These are phyloP conservation scores for Zaprionus ghesquierei DNA, from an alignment of 1,140 invertebrate species.

Conservation along the genomic window DNA sequence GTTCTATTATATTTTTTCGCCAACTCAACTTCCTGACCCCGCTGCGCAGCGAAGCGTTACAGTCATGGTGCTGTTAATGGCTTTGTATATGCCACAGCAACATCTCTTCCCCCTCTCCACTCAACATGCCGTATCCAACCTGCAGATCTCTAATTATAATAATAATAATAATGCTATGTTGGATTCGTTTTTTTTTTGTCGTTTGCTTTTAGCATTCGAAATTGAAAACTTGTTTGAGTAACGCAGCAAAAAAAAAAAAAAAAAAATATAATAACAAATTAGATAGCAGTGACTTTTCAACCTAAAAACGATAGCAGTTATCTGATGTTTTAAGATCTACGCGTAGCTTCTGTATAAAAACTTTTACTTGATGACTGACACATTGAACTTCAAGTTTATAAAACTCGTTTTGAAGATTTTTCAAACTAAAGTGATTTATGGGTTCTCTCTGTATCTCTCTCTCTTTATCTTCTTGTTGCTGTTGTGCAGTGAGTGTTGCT, in stretches of 20 bases:
- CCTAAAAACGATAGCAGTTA: slow-evolving; percentile 42
- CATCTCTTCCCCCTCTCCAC: background rate
- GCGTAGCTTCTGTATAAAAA: slow-evolving; percentile 56
- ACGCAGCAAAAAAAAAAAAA: slow-evolving; percentile 17
- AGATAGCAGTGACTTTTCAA: slow-evolving; percentile 25
- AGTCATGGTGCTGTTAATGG: slow-evolving; percentile 64
- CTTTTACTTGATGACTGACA: slow-evolving; percentile 73
- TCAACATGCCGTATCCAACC: background rate
- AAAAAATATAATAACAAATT: slow-evolving; percentile 11
- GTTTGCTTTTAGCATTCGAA: slow-evolving; percentile 36
- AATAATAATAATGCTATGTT: slow-evolving; percentile 75
- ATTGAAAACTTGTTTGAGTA: slow-evolving; percentile 58
- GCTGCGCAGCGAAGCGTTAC: slow-evolving; percentile 68
- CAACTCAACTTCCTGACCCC: slow-evolving; percentile 68
- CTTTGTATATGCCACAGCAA: slow-evolving; percentile 40
- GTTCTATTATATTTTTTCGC: slow-evolving; percentile 47
- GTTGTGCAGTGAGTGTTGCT: slow-evolving; percentile 6
- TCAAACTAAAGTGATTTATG: slow-evolving; percentile 58
- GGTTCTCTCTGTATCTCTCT: background rate
- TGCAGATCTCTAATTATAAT: slow-evolving; percentile 73
- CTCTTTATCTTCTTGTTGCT: slow-evolving; percentile 18
- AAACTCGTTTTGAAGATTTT: slow-evolving; percentile 60
- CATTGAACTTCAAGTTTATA: slow-evolving; percentile 61
- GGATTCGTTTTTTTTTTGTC: slow-evolving; percentile 23
- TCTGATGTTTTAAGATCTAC: slow-evolving; percentile 38